phyloP scores from a whole-genome alignment of 2,113 vertebrate species.

The Sturnus vulgaris region DNA sequence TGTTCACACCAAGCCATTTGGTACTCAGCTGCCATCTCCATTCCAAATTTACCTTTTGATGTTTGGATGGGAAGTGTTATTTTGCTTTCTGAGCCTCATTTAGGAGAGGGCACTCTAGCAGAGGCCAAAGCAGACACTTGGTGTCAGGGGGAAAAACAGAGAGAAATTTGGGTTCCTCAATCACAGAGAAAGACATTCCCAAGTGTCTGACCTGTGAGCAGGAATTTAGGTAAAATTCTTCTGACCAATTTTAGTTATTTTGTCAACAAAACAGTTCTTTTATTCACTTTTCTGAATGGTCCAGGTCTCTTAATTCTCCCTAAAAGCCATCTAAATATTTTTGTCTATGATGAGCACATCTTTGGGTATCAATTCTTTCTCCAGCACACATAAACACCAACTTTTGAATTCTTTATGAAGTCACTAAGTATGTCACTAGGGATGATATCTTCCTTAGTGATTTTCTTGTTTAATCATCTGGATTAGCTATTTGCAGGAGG shows the following conservation, averaged over 20 bases:
- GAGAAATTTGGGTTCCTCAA: accelerated
- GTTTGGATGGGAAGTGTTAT: background rate
- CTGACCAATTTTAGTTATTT: background rate
- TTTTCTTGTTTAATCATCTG: background rate
- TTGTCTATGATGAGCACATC: background rate
- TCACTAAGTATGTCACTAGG: background rate
- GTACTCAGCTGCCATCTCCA: background rate
- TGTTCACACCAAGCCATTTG: background rate
- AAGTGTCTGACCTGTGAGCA: background rate
- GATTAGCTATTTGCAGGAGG: background rate
- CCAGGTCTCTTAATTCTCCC: background rate
- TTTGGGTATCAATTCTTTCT: background rate
- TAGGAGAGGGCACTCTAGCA: background rate
- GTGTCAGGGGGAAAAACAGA: background rate
- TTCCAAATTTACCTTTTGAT: background rate
- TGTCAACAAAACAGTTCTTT: background rate
- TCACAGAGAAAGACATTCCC: background rate
- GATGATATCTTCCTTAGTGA: background rate
- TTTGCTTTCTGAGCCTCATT: background rate
- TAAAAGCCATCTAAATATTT: background rate
- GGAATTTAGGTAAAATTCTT: background rate
- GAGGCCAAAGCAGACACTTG: background rate
- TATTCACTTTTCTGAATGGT: background rate
- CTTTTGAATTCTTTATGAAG: background rate
- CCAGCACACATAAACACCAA: background rate